These are phyloP conservation scores for Neoaliturus tenellus DNA, from an alignment of 2,888 invertebrate genomes.

Conservation along the genomic window DNA sequence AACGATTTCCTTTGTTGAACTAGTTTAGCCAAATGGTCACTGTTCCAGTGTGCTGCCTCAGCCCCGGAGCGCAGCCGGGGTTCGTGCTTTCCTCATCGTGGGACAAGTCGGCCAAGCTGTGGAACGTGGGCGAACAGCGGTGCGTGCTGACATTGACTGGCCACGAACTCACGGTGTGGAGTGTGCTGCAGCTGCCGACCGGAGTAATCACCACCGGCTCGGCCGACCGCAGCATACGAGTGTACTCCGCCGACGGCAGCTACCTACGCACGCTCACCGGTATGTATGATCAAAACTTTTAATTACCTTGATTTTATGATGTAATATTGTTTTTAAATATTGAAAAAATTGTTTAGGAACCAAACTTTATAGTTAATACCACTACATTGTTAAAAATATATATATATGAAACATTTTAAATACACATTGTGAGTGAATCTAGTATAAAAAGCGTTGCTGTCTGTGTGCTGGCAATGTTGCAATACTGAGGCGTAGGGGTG, in stretches of 20 bases:
- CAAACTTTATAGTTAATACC: too few relatives aligned
- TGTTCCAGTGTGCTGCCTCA: constrained; percentile 74
- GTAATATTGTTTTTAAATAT: too few relatives aligned
- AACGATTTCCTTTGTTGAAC: too few relatives aligned
- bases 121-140: constrained; percentile 77
- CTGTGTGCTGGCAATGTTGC: too few relatives aligned
- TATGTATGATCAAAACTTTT: constrained; percentile 67
- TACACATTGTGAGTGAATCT: too few relatives aligned
- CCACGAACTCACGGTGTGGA: constrained; percentile 93
- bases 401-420: too few relatives aligned
- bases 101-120: constrained; percentile 92
- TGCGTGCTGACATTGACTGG: constrained; percentile 78
- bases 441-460: too few relatives aligned
- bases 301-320: too few relatives aligned
- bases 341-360: too few relatives aligned
- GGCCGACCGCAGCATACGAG: constrained; percentile 92
- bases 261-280: constrained; percentile 81
- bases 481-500: too few relatives aligned
- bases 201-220: constrained; percentile 87
- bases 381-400: too few relatives aligned
- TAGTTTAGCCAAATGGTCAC: too few relatives aligned
- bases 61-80: constrained; percentile 73
- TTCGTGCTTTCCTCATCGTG: constrained; percentile 91
- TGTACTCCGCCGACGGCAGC: constrained; percentile 81
- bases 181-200: constrained; percentile 77